These are phyloP conservation scores for Thomomys bottae DNA, from an alignment of 2,113 vertebrate species.

Conservation along the genomic window DNA sequence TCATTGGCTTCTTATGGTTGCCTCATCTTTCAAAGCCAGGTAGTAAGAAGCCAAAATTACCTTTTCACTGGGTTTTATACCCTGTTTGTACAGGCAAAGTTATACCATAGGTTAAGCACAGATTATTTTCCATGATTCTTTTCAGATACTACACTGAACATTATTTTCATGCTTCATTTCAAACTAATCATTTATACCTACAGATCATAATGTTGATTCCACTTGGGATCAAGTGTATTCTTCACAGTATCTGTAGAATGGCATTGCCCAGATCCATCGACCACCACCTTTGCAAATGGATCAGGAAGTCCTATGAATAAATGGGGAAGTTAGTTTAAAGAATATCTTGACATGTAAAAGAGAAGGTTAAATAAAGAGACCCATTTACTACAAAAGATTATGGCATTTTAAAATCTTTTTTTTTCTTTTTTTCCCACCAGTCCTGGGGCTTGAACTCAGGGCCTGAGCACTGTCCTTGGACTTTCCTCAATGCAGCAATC, in stretches of 20 bases:
- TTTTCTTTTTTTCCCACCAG: too few relatives aligned
- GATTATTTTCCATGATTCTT: constrained; percentile 47
- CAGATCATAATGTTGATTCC: constrained; percentile 99
- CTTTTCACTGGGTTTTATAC: constrained; percentile 13
- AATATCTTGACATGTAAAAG: constrained; percentile 47
- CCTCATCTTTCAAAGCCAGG: constrained; percentile 29
- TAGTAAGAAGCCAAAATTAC: constrained; percentile 3
- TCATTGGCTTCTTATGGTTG: neutral
- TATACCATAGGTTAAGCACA: constrained; percentile 36
- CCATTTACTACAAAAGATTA: constrained; percentile 36
- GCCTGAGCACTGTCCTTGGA: too few relatives aligned
- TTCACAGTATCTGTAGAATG: constrained; percentile 99
- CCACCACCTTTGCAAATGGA: constrained; percentile 99
- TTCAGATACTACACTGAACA: constrained; percentile 71
- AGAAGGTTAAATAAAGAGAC: constrained; percentile 45
- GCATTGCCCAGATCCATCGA: constrained; percentile 99
- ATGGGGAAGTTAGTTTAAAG: constrained; percentile 22
- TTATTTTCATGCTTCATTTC: constrained; percentile 77
- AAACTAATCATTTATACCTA: constrained; percentile 88
- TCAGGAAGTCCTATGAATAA: constrained; percentile 94
- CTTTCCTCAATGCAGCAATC: too few relatives aligned
- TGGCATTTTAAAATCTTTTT: neutral
- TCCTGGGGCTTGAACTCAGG: too few relatives aligned
- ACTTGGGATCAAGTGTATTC: constrained; percentile 99
- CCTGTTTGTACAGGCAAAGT: constrained; percentile 6